Evolutionary conservation across 1,140 invertebrate genomes (phyloP).

Genomic region (Drosophila sturtevanti): DNA sequence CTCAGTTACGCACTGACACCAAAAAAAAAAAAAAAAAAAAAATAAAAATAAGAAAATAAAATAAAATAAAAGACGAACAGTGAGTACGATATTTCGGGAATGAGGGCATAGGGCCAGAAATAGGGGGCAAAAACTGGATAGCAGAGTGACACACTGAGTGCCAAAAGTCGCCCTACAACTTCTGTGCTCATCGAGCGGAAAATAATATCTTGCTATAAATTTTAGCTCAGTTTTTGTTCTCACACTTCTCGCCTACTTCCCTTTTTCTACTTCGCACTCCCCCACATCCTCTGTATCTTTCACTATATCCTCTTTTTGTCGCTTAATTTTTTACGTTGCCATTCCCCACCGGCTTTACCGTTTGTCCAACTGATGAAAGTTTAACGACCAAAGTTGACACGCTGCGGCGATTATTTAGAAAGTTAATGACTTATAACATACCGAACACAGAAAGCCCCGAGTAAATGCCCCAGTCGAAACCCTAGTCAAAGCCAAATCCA

Average conservation of each 20-base stretch:
- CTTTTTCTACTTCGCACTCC: not conserved
- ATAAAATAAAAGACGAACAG: conserved; percentile 13
- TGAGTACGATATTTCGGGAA: not conserved
- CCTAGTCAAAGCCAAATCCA: not conserved
- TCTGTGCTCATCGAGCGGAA: conserved; percentile 79
- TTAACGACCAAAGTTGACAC: conserved; percentile 81
- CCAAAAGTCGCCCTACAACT: conserved; percentile 79
- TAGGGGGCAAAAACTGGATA: conserved; percentile 11
- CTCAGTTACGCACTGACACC: conserved; percentile 80
- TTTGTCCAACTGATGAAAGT: conserved; percentile 70
- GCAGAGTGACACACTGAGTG: conserved; percentile 29
- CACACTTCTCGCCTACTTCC: not conserved
- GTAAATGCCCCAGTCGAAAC: not conserved
- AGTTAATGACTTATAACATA: conserved; percentile 81
- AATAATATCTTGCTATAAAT: conserved; percentile 81
- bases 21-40: conserved; percentile 54
- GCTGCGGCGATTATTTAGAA: conserved; percentile 80
- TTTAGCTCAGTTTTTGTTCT: conserved; percentile 63
- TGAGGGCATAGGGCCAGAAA: not conserved
- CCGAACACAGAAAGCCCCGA: conserved; percentile 34
- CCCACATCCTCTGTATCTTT: not conserved
- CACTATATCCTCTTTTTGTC: conserved; percentile 8
- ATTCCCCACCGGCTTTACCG: conserved; percentile 40
- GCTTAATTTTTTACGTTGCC: conserved; percentile 27
- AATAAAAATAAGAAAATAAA: conserved; percentile 1